These are phyloP conservation scores for Avahi laniger DNA, from an alignment of 2,797 vertebrate genomes.

Conservation along the genomic window DNA sequence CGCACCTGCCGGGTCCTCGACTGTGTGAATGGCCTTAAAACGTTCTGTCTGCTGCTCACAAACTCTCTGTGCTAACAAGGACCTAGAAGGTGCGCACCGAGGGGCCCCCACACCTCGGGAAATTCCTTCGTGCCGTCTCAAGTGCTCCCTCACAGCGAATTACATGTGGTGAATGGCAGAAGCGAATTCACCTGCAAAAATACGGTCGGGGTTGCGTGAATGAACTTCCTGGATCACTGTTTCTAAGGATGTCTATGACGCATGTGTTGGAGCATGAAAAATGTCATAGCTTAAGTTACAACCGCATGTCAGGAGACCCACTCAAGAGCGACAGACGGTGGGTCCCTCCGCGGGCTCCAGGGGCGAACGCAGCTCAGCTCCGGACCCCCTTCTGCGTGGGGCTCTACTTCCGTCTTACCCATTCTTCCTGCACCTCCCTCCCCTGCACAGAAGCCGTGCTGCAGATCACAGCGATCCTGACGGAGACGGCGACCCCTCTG, in stretches of 20 bases:
- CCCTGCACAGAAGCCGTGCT: not conserved
- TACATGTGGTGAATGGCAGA: rapidly evolving
- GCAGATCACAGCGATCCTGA: not conserved
- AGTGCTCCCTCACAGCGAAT: rapidly evolving
- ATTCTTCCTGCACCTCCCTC: too few species aligned
- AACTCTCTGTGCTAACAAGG: not conserved
- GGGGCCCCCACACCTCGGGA: rapidly evolving
- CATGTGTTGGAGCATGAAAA: rapidly evolving
- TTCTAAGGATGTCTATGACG: not conserved
- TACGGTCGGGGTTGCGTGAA: rapidly evolving
- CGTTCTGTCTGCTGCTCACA: rapidly evolving
- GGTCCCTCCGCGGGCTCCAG: rapidly evolving
- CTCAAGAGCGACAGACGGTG: not conserved
- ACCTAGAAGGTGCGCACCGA: rapidly evolving
- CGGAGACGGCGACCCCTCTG: not conserved
- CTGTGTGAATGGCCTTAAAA: rapidly evolving
- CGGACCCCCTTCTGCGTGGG: rapidly evolving
- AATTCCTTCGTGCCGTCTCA: too few species aligned
- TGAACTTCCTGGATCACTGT: not conserved
- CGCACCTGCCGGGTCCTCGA: rapidly evolving
- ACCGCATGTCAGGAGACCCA: not conserved
- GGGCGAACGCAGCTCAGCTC: rapidly evolving
- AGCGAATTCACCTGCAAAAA: not conserved
- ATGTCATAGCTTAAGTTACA: not conserved
- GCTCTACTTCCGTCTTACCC: rapidly evolving